Evolutionary conservation across 2,888 invertebrate genomes (phyloP).

Genomic region (Chalcosyrphus nemorum): DNA sequence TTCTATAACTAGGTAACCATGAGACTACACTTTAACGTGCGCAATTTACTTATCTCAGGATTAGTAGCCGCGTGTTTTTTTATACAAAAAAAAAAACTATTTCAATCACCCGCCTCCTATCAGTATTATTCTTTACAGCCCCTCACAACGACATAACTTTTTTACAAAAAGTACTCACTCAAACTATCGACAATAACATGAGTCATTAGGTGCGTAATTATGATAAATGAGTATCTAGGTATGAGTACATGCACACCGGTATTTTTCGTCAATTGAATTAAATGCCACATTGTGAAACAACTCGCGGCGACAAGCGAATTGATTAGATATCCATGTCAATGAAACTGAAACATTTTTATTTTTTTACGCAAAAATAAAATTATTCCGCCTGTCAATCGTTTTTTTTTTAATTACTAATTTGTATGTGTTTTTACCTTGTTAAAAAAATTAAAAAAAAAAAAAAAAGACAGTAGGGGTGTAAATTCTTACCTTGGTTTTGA

Average conservation of each 20-base stretch:
- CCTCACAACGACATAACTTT: too few relatives aligned
- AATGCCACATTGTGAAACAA: background rate
- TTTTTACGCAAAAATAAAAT: conserved; percentile 12
- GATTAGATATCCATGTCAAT: conserved; percentile 45
- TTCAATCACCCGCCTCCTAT: background rate
- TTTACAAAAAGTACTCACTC: too few relatives aligned
- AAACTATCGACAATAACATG: conserved; percentile 11
- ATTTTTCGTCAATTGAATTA: conserved; percentile 6
- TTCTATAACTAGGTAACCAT: background rate
- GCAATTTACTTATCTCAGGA: background rate
- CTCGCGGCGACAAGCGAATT: conserved; percentile 3
- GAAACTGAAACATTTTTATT: conserved; percentile 23
- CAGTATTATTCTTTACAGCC: background rate
- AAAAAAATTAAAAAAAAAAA: too few relatives aligned
- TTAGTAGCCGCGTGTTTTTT: background rate
- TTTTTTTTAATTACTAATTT: conserved; percentile 3
- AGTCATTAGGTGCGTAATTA: conserved; percentile 15
- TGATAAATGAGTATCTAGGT: conserved; percentile 16
- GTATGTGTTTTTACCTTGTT: background rate
- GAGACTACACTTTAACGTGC: background rate
- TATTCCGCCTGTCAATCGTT: background rate
- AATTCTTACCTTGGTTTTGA: conserved; percentile 12
- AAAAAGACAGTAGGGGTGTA: background rate
- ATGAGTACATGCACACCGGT: background rate
- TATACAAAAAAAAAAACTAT: background rate